These are phyloP conservation scores for Lagria hirta DNA, from an alignment of 2,888 invertebrate species.

Conservation along the genomic window DNA sequence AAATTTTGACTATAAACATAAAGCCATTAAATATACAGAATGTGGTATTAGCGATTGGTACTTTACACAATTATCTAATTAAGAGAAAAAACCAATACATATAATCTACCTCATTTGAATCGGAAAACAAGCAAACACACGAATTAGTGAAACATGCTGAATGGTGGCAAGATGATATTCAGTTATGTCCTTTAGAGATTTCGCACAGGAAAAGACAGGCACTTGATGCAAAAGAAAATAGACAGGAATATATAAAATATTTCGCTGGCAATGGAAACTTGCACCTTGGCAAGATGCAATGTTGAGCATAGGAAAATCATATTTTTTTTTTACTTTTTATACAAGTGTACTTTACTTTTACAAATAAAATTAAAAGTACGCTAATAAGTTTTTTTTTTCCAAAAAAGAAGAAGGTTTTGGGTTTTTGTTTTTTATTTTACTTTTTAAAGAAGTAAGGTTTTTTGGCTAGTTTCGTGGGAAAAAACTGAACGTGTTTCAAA, in stretches of 20 bases:
- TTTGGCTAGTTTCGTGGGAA: too few species aligned
- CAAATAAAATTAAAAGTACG: too few species aligned
- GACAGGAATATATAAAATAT: slow-evolving; percentile 17
- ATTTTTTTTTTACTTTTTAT: too few species aligned
- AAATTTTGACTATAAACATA: slow-evolving; percentile 27
- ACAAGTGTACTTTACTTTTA: too few species aligned
- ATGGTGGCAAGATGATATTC: background rate
- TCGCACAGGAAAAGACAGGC: background rate
- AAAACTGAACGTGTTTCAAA: too few species aligned
- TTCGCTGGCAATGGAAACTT: slow-evolving; percentile 17
- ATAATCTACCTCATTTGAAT: slow-evolving; percentile 6
- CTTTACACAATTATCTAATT: slow-evolving; percentile 27
- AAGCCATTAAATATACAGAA: slow-evolving; percentile 19
- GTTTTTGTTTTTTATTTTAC: too few species aligned
- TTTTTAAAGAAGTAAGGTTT: too few species aligned
- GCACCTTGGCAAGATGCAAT: slow-evolving; percentile 18
- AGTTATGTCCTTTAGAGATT: background rate
- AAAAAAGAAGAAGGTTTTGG: too few species aligned
- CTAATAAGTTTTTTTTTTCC: too few species aligned
- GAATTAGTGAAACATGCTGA: slow-evolving; percentile 1
- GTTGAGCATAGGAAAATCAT: slow-evolving; percentile 4
- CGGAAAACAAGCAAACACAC: slow-evolving; percentile 15
- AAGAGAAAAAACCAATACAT: slow-evolving; percentile 1
- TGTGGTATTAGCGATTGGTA: slow-evolving; percentile 30
- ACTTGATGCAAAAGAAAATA: slow-evolving; percentile 3